Evolutionary conservation across 1,140 invertebrate species (phyloP), one percentile per base, ranked within the genome.

Genomic region (Rhyacophila brunnea): DNA sequence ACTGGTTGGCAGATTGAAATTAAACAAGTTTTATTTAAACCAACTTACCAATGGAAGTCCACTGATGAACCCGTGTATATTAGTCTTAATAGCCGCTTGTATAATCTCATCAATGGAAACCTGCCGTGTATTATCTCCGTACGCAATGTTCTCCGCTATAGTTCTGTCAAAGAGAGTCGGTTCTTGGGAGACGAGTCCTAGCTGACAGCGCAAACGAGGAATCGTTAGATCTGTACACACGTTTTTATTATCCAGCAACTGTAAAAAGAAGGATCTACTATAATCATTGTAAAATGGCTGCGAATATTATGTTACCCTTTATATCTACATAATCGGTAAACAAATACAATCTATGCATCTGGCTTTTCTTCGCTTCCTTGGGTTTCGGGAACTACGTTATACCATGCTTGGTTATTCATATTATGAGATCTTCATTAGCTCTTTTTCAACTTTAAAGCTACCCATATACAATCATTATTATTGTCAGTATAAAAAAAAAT

Each of bases 131-230:
- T 86, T 87, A 68, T 90, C 87, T 0, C 92, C 92, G 68, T 93
- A 94, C 0, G 85, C 84, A 62, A 95, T 93, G 70, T 95, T 95
- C 56, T 94, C 88, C 1, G 80, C 76, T 28, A 95, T 89, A 23
- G 85, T 86, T 9, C 84, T 77, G 66, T 91, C 88, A 70, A 94
- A 94, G 5, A 95, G 79, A 1, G 87, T 81, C 0, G 92, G 91
- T 68, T 94, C 91, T 72, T 88, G 87, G 10, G 85, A 84, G 2
- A 89, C 87, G 9, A 88, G 80, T 0, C 86, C 85, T 1, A 88
- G 69, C 65, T 85, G 83, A 4, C 75, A 67, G 6, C 87, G 71
- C 0, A 88, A 74, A 0, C 71, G 68, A 4, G 73, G 69, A 13
- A 87, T 69, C 1, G 75, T 73, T 3, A 84, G 51, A 15, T 70